Evolutionary conservation across 2,888 invertebrate genomes (phyloP).

Genomic region (Apocheima hispidaria): DNA sequence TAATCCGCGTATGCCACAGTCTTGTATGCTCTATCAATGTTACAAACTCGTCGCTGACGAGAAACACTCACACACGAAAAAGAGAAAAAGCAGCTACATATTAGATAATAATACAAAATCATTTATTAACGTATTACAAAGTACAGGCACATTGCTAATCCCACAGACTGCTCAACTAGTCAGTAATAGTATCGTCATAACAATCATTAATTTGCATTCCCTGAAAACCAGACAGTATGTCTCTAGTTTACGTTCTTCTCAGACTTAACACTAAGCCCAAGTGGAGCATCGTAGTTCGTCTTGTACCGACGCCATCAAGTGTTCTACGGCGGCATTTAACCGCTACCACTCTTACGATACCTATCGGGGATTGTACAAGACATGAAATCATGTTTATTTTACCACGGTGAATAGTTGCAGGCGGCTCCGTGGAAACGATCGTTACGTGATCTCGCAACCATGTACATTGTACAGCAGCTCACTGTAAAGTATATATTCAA

Average conservation of each 20-base stretch:
- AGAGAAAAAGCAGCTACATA: no score
- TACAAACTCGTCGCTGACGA: no score
- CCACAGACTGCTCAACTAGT: no score
- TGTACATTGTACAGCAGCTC: no score
- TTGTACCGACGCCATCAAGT: slow-evolving; percentile 13
- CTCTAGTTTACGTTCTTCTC: background rate
- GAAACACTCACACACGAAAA: no score
- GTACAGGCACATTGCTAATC: no score
- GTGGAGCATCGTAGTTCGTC: slow-evolving; percentile 22
- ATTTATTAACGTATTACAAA: no score
- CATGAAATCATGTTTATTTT: slow-evolving; percentile 39
- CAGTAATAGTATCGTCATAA: no score
- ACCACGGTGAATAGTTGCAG: slow-evolving; percentile 31
- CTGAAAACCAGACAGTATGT: background rate
- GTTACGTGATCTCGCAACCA: slow-evolving; percentile 12
- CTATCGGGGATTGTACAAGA: slow-evolving; percentile 39
- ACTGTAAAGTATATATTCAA: no score
- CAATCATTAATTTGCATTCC: background rate
- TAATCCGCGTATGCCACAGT: no score
- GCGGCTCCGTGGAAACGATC: slow-evolving; percentile 21
- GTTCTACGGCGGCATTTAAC: slow-evolving; percentile 26
- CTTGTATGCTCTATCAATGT: no score
- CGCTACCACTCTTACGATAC: slow-evolving; percentile 38
- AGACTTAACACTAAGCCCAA: background rate
- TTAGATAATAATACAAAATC: no score